These are phyloP conservation scores for Drosophila guanche DNA, from an alignment of 1,140 invertebrate species.

Conservation along the genomic window DNA sequence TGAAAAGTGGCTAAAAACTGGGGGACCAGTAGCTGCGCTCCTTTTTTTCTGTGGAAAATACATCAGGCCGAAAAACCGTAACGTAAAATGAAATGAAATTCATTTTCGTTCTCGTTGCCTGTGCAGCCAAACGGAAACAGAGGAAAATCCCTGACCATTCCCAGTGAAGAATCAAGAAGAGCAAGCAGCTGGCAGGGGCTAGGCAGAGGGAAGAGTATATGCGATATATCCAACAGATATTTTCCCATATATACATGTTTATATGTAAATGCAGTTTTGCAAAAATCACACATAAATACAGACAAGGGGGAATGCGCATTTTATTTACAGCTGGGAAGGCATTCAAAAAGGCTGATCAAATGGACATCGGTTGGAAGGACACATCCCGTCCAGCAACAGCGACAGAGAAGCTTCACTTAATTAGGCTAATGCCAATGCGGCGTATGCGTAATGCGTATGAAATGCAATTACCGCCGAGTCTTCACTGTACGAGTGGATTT, in stretches of 20 bases:
- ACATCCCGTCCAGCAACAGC: slow-evolving; percentile 5
- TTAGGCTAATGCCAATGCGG: slow-evolving; percentile 70
- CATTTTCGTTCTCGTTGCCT: slow-evolving; percentile 60
- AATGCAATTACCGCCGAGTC: slow-evolving; percentile 11
- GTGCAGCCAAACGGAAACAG: slow-evolving; percentile 75
- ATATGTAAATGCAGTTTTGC: slow-evolving; percentile 55
- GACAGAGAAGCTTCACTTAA: slow-evolving; percentile 60
- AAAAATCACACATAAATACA: slow-evolving; percentile 70
- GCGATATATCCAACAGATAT: slow-evolving; percentile 1
- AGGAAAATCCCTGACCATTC: slow-evolving; percentile 50
- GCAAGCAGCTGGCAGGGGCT: slow-evolving; percentile 10
- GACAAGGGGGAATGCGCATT: slow-evolving; percentile 52
- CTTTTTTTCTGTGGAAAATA: slow-evolving; percentile 34
- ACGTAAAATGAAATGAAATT: slow-evolving; percentile 64
- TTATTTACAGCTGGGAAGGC: slow-evolving; percentile 74
- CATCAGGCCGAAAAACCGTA: slow-evolving; percentile 78
- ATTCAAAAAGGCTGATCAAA: slow-evolving; percentile 68
- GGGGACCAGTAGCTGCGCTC: no score
- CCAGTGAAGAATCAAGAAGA: slow-evolving; percentile 40
- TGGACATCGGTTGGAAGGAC: slow-evolving; percentile 22
- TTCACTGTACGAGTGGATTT: slow-evolving; percentile 28
- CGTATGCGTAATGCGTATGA: slow-evolving; percentile 60
- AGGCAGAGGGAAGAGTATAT: slow-evolving; percentile 22
- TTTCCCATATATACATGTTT: slow-evolving; percentile 28
- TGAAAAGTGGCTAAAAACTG: not conserved